These are phyloP conservation scores for Hydrozoanthus tunicans DNA, from an alignment of 64 coral and sea anemone genomes.

Conservation along the genomic window DNA sequence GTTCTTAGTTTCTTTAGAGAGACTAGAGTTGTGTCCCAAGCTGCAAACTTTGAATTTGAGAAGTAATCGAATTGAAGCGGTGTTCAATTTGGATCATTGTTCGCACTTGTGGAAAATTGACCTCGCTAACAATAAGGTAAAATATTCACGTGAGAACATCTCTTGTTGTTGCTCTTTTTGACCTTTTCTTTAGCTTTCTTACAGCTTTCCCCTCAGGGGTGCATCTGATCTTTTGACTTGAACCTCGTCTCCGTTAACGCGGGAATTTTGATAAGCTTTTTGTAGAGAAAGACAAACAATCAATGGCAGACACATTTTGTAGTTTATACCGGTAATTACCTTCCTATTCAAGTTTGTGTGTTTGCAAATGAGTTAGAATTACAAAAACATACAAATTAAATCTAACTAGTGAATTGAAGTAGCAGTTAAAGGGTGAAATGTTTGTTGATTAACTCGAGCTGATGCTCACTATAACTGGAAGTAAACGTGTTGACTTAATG, in stretches of 20 bases:
- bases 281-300: background rate
- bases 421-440: background rate
- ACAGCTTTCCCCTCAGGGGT: background rate
- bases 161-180: background rate
- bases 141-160: background rate
- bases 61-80: constrained; percentile 80
- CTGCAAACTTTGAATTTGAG: constrained; percentile 73
- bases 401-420: background rate
- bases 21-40: constrained; percentile 89
- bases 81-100: constrained; percentile 81
- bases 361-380: background rate
- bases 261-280: background rate
- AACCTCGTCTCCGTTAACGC: background rate
- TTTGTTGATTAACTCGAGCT: too few species aligned
- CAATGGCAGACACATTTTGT: background rate
- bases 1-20: constrained; percentile 82
- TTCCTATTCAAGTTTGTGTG: background rate
- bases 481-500: too few species aligned
- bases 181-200: background rate
- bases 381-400: constrained; percentile 17
- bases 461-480: too few species aligned
- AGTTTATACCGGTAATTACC: background rate
- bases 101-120: constrained; percentile 97
- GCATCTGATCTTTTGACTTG: background rate
- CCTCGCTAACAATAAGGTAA: constrained; percentile 96